These are phyloP conservation scores for Malurus alboscapulatus DNA, from an alignment of 2,113 vertebrate species.

Conservation along the genomic window DNA sequence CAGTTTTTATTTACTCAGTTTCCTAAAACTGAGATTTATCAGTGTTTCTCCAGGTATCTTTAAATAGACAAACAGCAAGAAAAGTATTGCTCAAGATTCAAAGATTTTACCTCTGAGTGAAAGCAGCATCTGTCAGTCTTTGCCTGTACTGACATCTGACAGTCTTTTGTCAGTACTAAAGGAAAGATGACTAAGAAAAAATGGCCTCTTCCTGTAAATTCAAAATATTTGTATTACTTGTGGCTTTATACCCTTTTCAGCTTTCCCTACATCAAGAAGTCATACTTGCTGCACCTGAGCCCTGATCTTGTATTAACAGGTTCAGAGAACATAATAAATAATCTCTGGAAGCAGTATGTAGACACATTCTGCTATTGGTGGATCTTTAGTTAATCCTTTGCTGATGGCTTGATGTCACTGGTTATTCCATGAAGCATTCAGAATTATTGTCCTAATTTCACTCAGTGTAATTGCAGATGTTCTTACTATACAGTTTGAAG, in stretches of 20 bases:
- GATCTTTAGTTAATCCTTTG: neutral
- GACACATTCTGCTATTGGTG: neutral
- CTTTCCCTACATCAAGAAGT: neutral
- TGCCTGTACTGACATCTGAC: too few relatives aligned
- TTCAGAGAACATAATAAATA: neutral
- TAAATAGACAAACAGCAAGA: neutral
- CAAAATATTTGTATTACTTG: neutral
- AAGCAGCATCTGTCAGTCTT: neutral
- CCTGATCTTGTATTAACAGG: neutral
- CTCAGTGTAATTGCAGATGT: neutral
- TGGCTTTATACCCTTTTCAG: neutral
- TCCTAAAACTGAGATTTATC: neutral
- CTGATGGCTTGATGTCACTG: neutral
- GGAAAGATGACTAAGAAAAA: neutral
- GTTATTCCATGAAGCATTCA: neutral
- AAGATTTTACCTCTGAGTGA: neutral
- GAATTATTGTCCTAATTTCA: conserved; percentile 20
- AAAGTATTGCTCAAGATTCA: neutral
- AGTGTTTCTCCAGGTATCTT: neutral
- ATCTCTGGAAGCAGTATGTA: neutral
- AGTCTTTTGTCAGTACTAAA: neutral
- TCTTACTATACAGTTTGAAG: neutral
- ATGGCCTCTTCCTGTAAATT: neutral
- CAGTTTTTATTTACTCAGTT: neutral
- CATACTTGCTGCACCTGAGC: neutral